Evolutionary conservation across 2,888 invertebrate genomes (phyloP), one percentile per base, ranked within the genome.

Genomic region (Catonia carolina): DNA sequence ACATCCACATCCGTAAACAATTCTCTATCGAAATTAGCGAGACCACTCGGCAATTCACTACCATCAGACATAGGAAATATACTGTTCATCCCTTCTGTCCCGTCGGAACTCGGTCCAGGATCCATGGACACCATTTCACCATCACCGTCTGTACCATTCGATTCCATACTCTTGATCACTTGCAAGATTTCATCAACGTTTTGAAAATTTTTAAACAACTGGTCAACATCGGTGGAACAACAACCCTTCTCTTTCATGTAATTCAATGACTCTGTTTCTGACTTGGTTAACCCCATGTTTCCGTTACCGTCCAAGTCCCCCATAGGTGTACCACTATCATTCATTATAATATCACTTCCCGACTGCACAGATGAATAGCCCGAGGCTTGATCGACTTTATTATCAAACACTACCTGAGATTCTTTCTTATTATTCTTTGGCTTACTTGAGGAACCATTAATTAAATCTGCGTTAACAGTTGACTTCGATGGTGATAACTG

Each of bases 81-180:
- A 33, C 68, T 64, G 27, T 27, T 27, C 27, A 27, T 27, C 5
- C 27, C 27, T 27, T 27, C 27, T 54, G 69, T 71, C 52, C 67
- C 60, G 55, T 67, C 69, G 47, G 37, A 49, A 52, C 39, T 56
- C 8, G 65, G 64, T 53, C 66, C 69, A 42, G 70, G 62, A 63
- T 66, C 68, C 20, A 69, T 58, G 18, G 65, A 66, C 55, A 64
- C 67, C 33, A 67, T 65, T 15, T 53, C 39, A 20, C 31, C 53
- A n/a, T 57, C 56, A 12, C 51, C 47, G 49, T 58, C 61, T 52
- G 50, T 49, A 10, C 61, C 49, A 72, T 74, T 76, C 47, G 74
- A 73, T 65, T 86, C 88, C 64, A 89, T 80, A 6, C 83, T 85
- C 71, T 86, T 86, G 47, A 89, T 83, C 2, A 84, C 88, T 70